Conservation (phyloP, 2,797 vertebrate species). For the Lepus oiostolus region DNA sequence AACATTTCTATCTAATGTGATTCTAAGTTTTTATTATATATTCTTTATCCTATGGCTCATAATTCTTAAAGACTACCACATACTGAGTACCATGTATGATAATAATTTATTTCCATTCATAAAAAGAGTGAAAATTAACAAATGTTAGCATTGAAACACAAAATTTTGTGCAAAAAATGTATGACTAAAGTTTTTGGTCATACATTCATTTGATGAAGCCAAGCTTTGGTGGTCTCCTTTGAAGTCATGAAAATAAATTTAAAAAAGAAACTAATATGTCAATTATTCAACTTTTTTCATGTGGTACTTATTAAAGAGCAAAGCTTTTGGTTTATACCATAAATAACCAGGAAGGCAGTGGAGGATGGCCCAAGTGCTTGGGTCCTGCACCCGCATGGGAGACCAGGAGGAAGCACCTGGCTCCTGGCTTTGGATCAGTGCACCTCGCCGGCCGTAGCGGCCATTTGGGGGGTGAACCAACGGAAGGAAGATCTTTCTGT, state of each 20-base stretch:
- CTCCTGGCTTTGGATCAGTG: too few relatives aligned
- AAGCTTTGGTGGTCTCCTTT: not conserved
- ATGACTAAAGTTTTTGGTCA: not conserved
- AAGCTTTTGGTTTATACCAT: slow-evolving; percentile 24
- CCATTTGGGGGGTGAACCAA: too few relatives aligned
- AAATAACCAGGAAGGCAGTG: not conserved
- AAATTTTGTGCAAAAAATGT: not conserved
- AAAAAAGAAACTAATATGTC: slow-evolving; percentile 53
- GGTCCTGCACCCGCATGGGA: too few relatives aligned
- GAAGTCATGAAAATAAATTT: slow-evolving; percentile 51
- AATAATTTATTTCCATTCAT: slow-evolving; percentile 38
- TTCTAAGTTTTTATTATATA: slow-evolving; percentile 12
- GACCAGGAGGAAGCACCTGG: too few relatives aligned
- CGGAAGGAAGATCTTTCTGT: too few relatives aligned
- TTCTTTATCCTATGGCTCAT: not conserved
- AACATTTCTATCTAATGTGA: slow-evolving; percentile 39
- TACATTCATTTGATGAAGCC: not conserved
- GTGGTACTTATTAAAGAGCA: slow-evolving; percentile 35
- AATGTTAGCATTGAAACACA: not conserved
- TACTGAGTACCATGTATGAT: not conserved
- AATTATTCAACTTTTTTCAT: slow-evolving; percentile 49
- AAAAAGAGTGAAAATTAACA: slow-evolving; percentile 37
- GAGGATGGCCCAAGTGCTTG: too few relatives aligned
- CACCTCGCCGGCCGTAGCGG: fast-evolving
- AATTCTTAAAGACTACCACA: not conserved